A percentile compares a stretch with the other conserved stretches of the same genome.
Evolutionary conservation across 2,888 invertebrate species (phyloP).

Genomic region (Ligdia adustata): DNA sequence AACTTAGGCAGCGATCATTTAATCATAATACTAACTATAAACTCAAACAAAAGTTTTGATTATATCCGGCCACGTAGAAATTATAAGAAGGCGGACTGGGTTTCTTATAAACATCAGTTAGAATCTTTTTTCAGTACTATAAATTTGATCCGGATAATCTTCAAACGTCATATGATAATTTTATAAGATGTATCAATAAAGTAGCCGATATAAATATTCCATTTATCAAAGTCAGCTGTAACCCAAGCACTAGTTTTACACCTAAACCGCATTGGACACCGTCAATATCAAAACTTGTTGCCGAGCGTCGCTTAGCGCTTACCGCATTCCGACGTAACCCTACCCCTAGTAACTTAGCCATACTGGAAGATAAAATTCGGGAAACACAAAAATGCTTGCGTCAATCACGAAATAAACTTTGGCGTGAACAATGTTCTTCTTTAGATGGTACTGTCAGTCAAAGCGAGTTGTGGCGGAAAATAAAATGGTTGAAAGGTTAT

Average conservation of each 20-base stretch:
- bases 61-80: too few relatives aligned
- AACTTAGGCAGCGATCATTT: constrained; percentile 12
- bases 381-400: constrained; percentile 3
- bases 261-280: constrained; percentile 14
- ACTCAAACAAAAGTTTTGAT: too few relatives aligned
- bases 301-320: constrained; percentile 1
- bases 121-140: background rate
- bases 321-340: constrained; percentile 1
- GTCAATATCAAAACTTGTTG: constrained; percentile 3
- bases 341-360: background rate
- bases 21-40: constrained; percentile 2
- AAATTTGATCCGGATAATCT: background rate
- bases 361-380: background rate
- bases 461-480: constrained; percentile 12
- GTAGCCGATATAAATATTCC: background rate
- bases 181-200: background rate
- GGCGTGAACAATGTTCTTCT: background rate
- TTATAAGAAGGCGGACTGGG: constrained; percentile 9
- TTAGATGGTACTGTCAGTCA: background rate
- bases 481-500: constrained; percentile 9
- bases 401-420: background rate
- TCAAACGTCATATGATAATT: background rate
- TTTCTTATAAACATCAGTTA: background rate
- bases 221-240: background rate
- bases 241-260: background rate